A percentile compares a stretch with the other conserved stretches of the same genome.
Conservation (phyloP, 1,140 invertebrate genomes). For the Danaus plexippus region DNA sequence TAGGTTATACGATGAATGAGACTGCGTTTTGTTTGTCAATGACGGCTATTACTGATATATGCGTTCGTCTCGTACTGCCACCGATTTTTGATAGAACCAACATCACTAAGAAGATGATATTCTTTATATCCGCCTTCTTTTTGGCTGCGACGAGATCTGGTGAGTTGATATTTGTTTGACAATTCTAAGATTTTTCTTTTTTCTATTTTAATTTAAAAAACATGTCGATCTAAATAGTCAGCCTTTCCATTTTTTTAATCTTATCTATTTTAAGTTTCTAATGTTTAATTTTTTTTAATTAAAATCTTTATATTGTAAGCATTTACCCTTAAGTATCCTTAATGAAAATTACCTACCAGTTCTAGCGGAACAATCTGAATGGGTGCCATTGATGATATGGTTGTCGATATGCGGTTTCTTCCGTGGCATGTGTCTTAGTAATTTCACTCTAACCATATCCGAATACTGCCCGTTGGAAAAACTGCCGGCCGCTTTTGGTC, state of each 20-base stretch:
- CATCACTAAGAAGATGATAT: constrained; percentile 78
- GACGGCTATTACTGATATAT: constrained; percentile 80
- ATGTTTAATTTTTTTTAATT: too few species aligned
- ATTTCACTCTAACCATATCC: constrained; percentile 81
- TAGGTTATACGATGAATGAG: constrained; percentile 77
- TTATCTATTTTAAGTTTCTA: too few species aligned
- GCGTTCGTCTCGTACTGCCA: constrained; percentile 78
- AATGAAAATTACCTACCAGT: constrained; percentile 60
- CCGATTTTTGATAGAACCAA: constrained; percentile 79
- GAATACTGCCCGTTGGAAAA: constrained; percentile 82
- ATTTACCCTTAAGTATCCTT: too few species aligned
- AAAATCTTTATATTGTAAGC: too few species aligned
- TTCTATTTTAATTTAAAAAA: too few species aligned
- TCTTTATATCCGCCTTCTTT: constrained; percentile 78
- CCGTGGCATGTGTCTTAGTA: constrained; percentile 80
- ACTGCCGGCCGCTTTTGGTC: constrained; percentile 81
- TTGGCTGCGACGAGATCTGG: constrained; percentile 80
- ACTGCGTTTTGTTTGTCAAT: constrained; percentile 80
- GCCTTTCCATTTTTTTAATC: constrained; percentile 23
- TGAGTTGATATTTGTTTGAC: constrained; percentile 57
- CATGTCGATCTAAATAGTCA: not conserved
- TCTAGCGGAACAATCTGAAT: constrained; percentile 77
- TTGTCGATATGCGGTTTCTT: constrained; percentile 81
- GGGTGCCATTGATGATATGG: constrained; percentile 76
- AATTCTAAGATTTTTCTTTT: too few species aligned